Base-by-base conservation (phyloP, 2,797 vertebrate species). In the Mallotus villosus region DNA sequence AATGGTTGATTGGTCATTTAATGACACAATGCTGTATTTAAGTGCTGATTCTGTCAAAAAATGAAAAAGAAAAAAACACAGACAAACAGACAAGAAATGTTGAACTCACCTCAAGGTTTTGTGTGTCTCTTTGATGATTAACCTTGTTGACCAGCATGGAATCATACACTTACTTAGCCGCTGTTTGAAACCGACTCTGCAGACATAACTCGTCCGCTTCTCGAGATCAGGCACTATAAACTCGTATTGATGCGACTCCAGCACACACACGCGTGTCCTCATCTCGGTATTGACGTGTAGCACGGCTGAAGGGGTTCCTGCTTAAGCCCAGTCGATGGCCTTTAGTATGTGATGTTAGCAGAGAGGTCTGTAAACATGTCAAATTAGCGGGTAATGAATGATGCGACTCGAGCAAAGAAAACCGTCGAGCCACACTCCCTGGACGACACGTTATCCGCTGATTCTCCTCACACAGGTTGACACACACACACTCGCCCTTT, bases 11-110 rank as follows among this genome's bases (percentile, higher is more conserved):
- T 95, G 92, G 92, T 88, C 92, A 85, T 95, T 94, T 97, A 97
- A 98, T 97, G 95, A 94, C 94, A 96, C 90, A 95, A 91, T 84
- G 85, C 90, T 91, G 93, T 93, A 92, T 95, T 93, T 95, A 96
- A 95, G 94, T 96, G 94, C 93, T 96, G 95, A 94, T 95, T 94
- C 91, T 93, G 94, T 94, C 88, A 91, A 93, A 90, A 71, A 86
- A 90, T 93, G 91, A 81, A 74, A 57, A 80, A 87, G 2, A n/a
- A n/a, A n/a, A 3, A 19, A 53, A 53, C 5, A 65, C 66, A 88
- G 66, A 82, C 76, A 91, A 87, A 95, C 92, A 92, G 93, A 93
- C 90, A 87, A 88, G 84, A 75, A 78, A 81, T 87, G 81, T 91
- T 79, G 75, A 85, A 87, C 88, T 84, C 84, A 84, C 88, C 84